phyloP scores from a whole-genome alignment of 2,113 vertebrate genomes.

The Pongo pygmaeus region DNA sequence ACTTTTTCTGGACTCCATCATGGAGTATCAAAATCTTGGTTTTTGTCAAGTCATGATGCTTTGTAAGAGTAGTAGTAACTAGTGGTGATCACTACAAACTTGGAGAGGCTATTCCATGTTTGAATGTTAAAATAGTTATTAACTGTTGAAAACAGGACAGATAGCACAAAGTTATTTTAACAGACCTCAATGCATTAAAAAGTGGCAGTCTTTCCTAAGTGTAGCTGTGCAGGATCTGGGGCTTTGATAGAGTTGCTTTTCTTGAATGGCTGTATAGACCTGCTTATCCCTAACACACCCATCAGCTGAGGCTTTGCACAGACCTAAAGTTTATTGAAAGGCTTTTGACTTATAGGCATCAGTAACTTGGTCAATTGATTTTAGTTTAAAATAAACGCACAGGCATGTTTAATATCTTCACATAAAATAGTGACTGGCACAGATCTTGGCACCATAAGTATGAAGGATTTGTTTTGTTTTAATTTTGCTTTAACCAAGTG shows the following conservation, averaged over 20 bases:
- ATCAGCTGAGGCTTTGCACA: neutral
- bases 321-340: conserved; percentile 42
- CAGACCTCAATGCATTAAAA: neutral
- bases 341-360: neutral
- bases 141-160: conserved; percentile 40
- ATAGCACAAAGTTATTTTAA: conserved; percentile 53
- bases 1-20: conserved; percentile 65
- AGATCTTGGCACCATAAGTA: neutral
- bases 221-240: neutral
- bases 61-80: conserved; percentile 49
- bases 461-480: conserved; percentile 38
- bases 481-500: conserved; percentile 51
- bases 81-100: neutral
- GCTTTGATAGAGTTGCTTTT: conserved; percentile 33
- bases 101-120: conserved; percentile 19
- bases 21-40: conserved; percentile 57
- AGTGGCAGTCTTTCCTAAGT: neutral
- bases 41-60: conserved; percentile 79
- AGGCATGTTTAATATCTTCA: conserved; percentile 44
- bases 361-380: conserved; percentile 48
- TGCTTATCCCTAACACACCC: neutral
- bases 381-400: conserved; percentile 12
- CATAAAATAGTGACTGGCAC: neutral
- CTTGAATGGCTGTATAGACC: neutral
- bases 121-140: conserved; percentile 45